phyloP scores from a whole-genome alignment of 1,140 invertebrate species.

The Semibalanus balanoides region DNA sequence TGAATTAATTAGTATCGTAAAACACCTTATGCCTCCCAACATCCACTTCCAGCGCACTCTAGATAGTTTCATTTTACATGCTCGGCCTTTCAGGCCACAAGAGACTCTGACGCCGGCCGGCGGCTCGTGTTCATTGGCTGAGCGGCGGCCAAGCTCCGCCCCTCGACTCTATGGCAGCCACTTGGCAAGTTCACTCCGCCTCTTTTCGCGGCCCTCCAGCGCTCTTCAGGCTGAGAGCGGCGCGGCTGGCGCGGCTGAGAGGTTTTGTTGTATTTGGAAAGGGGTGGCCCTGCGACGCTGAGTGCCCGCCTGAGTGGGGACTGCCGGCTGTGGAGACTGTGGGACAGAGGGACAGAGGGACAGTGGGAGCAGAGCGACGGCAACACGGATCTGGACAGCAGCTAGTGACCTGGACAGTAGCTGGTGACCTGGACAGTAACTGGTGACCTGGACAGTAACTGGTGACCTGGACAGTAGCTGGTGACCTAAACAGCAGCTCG shows the following conservation, averaged over 20 bases:
- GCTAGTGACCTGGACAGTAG: no score
- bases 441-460: no score
- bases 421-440: no score
- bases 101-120: neutral
- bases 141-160: neutral
- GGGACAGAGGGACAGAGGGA: no score
- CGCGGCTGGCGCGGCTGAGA: neutral
- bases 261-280: neutral
- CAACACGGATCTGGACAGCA: no score
- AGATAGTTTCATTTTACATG: neutral
- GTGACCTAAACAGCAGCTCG: no score
- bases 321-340: no score
- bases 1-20: neutral
- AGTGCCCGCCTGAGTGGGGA: no score
- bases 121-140: neutral
- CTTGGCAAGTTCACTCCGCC: neutral
- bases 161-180: neutral
- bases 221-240: neutral
- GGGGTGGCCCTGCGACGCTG: neutral
- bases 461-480: no score
- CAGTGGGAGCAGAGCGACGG: no score
- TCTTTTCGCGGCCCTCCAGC: neutral
- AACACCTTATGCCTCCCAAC: neutral
- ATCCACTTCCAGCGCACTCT: neutral
- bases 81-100: neutral